Evolutionary conservation across 2,888 invertebrate genomes (phyloP).

Genomic region (Netelia fuscicornis): DNA sequence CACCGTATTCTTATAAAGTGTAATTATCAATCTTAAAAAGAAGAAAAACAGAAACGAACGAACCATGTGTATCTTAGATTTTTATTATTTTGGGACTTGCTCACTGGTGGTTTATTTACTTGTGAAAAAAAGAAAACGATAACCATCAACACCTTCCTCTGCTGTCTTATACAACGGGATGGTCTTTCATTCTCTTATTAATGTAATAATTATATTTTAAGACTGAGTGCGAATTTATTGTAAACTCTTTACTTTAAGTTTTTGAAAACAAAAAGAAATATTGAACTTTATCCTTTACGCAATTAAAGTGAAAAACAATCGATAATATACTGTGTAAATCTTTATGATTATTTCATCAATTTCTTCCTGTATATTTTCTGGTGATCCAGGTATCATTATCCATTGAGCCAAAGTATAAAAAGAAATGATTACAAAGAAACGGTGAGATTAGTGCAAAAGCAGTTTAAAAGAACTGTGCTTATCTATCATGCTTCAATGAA

Average conservation of each 20-base stretch:
- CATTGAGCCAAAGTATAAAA: too few relatives aligned
- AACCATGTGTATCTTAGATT: conserved; percentile 32
- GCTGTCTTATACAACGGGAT: too few relatives aligned
- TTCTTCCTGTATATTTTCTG: too few relatives aligned
- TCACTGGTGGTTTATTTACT: conserved; percentile 3
- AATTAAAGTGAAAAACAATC: conserved; percentile 41
- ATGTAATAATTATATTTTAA: conserved; percentile 50
- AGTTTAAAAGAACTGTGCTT: too few relatives aligned
- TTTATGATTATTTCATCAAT: neutral
- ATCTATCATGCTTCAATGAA: too few relatives aligned
- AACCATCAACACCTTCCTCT: neutral
- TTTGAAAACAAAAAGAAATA: conserved; percentile 24
- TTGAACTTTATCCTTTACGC: conserved; percentile 51
- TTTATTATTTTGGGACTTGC: conserved; percentile 40
- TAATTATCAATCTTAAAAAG: conserved; percentile 36
- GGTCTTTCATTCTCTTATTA: conserved; percentile 6
- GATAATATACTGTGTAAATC: neutral
- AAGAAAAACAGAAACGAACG: neutral
- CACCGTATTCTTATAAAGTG: conserved; percentile 14
- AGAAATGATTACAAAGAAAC: too few relatives aligned
- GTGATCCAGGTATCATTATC: too few relatives aligned
- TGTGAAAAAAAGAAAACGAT: neutral
- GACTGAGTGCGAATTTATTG: conserved; percentile 56
- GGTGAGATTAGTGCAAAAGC: too few relatives aligned
- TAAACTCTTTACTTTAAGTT: conserved; percentile 46